Evolutionary conservation across 2,113 vertebrate species (phyloP).

Genomic region (Martes martes): DNA sequence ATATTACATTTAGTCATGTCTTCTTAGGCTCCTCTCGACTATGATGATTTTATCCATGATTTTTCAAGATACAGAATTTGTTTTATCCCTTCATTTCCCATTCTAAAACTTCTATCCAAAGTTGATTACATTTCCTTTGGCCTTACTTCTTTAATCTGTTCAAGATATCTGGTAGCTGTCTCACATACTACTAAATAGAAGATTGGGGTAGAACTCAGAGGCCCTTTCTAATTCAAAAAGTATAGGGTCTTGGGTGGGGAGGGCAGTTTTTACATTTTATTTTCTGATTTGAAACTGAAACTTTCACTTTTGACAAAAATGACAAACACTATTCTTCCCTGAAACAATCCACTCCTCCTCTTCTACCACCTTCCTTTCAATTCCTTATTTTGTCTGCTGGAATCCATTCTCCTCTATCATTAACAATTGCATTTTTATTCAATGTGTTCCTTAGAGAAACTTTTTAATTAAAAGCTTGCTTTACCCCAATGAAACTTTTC

Average conservation of each 20-base stretch:
- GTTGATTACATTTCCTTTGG: neutral
- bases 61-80: neutral
- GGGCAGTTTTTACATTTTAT: neutral
- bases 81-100: neutral
- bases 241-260: neutral
- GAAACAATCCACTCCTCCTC: neutral
- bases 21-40: neutral
- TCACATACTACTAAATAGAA: neutral
- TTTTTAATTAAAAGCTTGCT: neutral
- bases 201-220: neutral
- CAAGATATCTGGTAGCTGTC: neutral
- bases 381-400: neutral
- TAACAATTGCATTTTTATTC: neutral
- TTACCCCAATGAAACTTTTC: neutral
- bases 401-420: conserved; percentile 8
- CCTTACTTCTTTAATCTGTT: neutral
- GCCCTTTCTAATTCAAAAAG: neutral
- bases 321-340: neutral
- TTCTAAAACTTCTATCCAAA: conserved; percentile 6
- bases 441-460: neutral
- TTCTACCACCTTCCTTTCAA: neutral
- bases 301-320: neutral
- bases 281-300: neutral
- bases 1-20: neutral
- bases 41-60: neutral